A percentile compares a stretch with the other conserved stretches of the same genome.
These are phyloP conservation scores for Callyntrura guangdongensis DNA, from an alignment of 2,888 invertebrate genomes.

Conservation along the genomic window DNA sequence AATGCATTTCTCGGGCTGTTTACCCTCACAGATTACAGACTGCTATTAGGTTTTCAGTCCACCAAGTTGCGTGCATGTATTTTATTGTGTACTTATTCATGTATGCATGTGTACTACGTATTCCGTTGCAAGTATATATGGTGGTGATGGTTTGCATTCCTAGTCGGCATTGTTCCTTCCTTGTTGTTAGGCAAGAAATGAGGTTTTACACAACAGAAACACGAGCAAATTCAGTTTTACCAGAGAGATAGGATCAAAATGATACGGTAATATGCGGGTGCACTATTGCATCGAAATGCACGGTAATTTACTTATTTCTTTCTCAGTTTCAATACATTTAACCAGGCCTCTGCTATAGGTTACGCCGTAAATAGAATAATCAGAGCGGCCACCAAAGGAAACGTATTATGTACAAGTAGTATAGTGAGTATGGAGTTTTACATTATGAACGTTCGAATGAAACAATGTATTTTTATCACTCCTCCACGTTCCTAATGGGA, in stretches of 20 bases:
- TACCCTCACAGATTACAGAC: conserved; percentile 37
- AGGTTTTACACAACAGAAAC: background rate
- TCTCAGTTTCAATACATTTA: background rate
- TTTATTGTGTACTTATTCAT: conserved; percentile 29
- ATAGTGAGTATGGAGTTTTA: background rate
- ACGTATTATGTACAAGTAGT: background rate
- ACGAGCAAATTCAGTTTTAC: background rate
- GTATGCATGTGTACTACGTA: background rate
- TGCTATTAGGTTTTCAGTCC: background rate
- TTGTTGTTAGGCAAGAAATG: conserved; percentile 24
- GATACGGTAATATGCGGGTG: conserved; percentile 12
- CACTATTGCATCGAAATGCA: conserved; percentile 32
- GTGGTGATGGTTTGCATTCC: too few species aligned
- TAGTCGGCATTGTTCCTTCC: conserved; percentile 1
- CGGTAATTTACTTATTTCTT: conserved; percentile 29
- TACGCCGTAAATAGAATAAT: background rate
- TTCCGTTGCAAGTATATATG: too few species aligned
- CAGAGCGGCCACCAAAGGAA: conserved; percentile 11
- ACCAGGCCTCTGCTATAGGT: background rate
- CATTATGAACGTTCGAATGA: background rate
- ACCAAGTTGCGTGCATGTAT: conserved; percentile 33
- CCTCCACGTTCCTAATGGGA: background rate
- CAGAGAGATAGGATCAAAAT: conserved; percentile 11
- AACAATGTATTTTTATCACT: conserved; percentile 26
- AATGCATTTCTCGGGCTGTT: conserved; percentile 59